Evolutionary conservation across 2,888 invertebrate species (phyloP).

Genomic region (Aplocera efformata): DNA sequence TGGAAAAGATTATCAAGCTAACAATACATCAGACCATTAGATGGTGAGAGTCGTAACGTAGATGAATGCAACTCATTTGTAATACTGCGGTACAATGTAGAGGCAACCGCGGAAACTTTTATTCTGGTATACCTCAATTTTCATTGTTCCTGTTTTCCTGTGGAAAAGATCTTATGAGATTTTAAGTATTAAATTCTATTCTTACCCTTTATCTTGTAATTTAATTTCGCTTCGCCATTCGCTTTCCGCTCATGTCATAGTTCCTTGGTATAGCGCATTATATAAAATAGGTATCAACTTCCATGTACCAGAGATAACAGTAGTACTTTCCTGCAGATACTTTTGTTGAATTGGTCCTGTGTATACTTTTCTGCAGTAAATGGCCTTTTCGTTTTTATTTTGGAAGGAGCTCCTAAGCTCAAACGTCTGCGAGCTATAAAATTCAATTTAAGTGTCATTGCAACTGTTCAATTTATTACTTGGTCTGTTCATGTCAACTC

Average conservation of each 20-base stretch:
- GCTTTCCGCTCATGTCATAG: slow-evolving; percentile 8
- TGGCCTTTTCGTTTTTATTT: slow-evolving; percentile 14
- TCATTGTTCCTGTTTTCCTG: no score
- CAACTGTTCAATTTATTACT: slow-evolving; percentile 23
- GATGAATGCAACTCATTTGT: slow-evolving; percentile 64
- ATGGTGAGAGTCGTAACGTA: slow-evolving; percentile 54
- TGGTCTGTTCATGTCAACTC: slow-evolving; percentile 7
- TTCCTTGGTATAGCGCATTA: slow-evolving; percentile 18
- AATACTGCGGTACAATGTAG: slow-evolving; percentile 28
- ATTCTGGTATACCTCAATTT: no score
- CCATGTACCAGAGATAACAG: slow-evolving; percentile 30
- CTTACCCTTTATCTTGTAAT: no score
- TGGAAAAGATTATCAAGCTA: slow-evolving; percentile 60
- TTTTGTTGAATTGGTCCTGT: slow-evolving; percentile 5
- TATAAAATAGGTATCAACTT: slow-evolving; percentile 24
- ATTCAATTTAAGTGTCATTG: slow-evolving; percentile 25
- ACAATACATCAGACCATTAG: slow-evolving; percentile 69
- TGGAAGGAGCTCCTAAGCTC: slow-evolving; percentile 1
- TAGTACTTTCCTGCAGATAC: slow-evolving; percentile 29
- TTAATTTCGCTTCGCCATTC: not conserved
- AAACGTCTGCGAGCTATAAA: slow-evolving; percentile 26
- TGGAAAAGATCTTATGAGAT: no score
- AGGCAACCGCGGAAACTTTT: slow-evolving; percentile 21
- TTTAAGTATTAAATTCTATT: no score
- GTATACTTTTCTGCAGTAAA: slow-evolving; percentile 17